Base-by-base conservation (phyloP, 1,140 invertebrate species). In the Glomeris maerens region DNA sequence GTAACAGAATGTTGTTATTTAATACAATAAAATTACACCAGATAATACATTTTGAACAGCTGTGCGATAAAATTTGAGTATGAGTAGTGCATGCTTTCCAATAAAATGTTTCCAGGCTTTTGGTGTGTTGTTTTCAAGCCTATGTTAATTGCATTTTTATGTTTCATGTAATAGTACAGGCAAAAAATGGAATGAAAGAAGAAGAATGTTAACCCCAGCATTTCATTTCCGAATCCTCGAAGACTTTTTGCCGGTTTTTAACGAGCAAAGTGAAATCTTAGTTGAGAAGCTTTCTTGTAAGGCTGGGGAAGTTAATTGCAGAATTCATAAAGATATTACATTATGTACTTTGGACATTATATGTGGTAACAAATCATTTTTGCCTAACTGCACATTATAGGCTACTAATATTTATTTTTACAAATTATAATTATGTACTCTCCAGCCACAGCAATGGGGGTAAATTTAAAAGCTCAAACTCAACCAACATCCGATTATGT, bases 221-320 rank as follows among this genome's bases (percentile, higher is more conserved):
- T 93, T 94, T 64, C 89, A 92, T 66, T 89, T 90, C 60, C 77
- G 80, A 50, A 88, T 94, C 40, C 69, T 94, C 31, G 79, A 93
- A 55, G 77, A 84, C 54, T 93, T 92, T 60, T 60, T 88, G 5
- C 77, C 79, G 22, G 75, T 90, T 1, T 88, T 94, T 64, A 80
- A 81, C 56, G 78, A 83, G 53, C 83, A 91, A 57, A 72, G 78
- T 27, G 64, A 73, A 2, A 70, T 77, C 17, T 67, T 93, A 45
- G 71, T 80, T 3, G 38, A 5, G 0, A 62, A 76, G 3, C 17
- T 46, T 14, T 14, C 5, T 14, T 4, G 78, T 79, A 57, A 60
- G 94, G 49, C 26, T 27, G 59, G 70, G 28, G 60, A 55, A 42
- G 51, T 60, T 7, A 56, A 52, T 22, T 57, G 68, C 26, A 66